A percentile compares a stretch with the other conserved stretches of the same genome.
Evolutionary conservation across 2,113 vertebrate species (phyloP).

Genomic region (Etia nguti): DNA sequence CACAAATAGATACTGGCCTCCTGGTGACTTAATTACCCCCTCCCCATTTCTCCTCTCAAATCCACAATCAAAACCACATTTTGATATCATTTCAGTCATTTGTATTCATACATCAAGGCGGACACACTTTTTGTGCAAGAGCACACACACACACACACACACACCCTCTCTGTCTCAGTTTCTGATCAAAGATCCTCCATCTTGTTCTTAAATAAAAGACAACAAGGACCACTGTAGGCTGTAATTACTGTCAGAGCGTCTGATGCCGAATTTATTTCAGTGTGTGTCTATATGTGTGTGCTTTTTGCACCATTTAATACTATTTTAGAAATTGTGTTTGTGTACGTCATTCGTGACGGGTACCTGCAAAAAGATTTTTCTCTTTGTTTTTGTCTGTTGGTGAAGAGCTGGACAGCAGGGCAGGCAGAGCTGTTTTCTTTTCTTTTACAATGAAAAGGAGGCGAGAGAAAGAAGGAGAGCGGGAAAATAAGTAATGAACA

Average conservation of each 20-base stretch:
- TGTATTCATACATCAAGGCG: constrained; percentile 25
- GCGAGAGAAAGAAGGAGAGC: neutral
- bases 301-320: neutral
- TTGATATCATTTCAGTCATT: constrained; percentile 56
- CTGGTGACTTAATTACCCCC: constrained; percentile 49
- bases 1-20: neutral
- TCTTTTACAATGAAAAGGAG: neutral
- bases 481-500: neutral
- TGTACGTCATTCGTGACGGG: neutral
- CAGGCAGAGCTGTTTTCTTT: neutral
- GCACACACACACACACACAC: constrained; percentile 66
- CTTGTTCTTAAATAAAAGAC: constrained; percentile 42
- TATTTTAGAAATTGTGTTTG: neutral
- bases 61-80: constrained; percentile 55
- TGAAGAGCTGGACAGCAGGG: neutral
- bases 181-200: constrained; percentile 45
- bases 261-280: neutral
- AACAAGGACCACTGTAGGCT: constrained; percentile 27
- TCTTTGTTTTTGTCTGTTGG: neutral
- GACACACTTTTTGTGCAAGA: neutral
- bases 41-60: constrained; percentile 15
- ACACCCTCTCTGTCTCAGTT: constrained; percentile 63
- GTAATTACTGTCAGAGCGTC: constrained; percentile 26
- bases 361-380: neutral
- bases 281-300: neutral